Base-by-base conservation (phyloP, 2,888 invertebrate genomes). In the Parnassius orleans region DNA sequence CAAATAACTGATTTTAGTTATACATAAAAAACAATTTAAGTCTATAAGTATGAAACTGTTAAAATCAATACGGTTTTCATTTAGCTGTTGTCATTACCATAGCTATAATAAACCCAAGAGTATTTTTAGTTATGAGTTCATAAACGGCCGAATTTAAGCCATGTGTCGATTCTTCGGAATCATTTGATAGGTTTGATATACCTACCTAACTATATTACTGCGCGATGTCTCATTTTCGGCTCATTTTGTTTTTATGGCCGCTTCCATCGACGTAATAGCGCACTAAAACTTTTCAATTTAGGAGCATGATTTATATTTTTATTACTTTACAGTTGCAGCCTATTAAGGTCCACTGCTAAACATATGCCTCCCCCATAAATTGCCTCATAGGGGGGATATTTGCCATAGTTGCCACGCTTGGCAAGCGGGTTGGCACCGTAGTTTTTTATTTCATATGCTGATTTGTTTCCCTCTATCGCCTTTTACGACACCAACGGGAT, bases 41-140 rank as follows among this genome's bases (percentile, higher is more conserved):
- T 33, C 33, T 33, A 33, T 33, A 33, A 7, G 5, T 33, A 7
- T 33, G 7, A 5, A 33, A 7, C 5, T 33, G 33, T 33, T 19
- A 33, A n/a, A 46, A 15, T 54, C 42, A 43, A 50, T 47, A 54
- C 14, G n/a, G 41, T 58, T 42, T 52, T 60, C 42, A 48, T 50
- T 60, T n/a, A 15, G 24, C 15, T 41, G 33, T 55, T 44, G 33
- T 46, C 44, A 5, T 54, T 41, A 54, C 14, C 10, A 53, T 53
- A 63, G 65, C 61, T 60, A 52, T 47, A 53, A 60, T 52, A 47
- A 64, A 57, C 47, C 12, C 12, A 19, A 43, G 15, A 57, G 57
- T 62, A 62, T 62, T 57, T 62, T 57, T 33, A 62, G 57, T 57
- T n/a, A 53, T 62, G 61, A 62, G 48, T 62, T 62, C 61, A 62